Evolutionary conservation across 2,797 vertebrate species (phyloP), one percentile per base, ranked within the genome.

Genomic region (Merluccius polli): DNA sequence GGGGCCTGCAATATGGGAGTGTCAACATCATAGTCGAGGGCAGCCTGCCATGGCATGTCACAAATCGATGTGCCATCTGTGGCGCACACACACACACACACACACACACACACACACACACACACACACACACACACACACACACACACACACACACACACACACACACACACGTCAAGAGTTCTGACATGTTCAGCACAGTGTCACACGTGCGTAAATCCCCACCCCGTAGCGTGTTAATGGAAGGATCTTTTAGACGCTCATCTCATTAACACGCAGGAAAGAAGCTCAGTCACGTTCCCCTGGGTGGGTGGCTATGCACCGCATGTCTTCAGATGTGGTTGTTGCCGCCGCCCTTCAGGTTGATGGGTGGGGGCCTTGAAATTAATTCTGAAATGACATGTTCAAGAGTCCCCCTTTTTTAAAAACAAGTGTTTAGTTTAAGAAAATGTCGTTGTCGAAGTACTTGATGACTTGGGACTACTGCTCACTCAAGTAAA

Each of bases 221-320:
- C 82, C 18, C 71, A 75, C 82, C 59, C 81, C 35, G 68, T 67
- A 18, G 77, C 21, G 82, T 81, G 83, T 79, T 88, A 82, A 86
- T 81, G 80, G 77, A 80, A 73, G 72, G 21, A 74, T 52, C 21
- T 75, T 52, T 77, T 32, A 71, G 77, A 85, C 65, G 72, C 72
- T 41, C 75, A 72, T 74, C 77, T 85, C 83, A 82, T 86, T 76
- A 82, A 70, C 68, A 38, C 41, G 0, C 18, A 18, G 48, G 48
- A 18, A 52, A 15, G 69, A 27, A 27, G 59, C 65, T 29, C 70
- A n/a, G 31, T 71, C 18, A 11, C 29, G 29, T 29, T 70, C 69
- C 48, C 73, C 44, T 2, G 73, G 33, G 77, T 12, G 6, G 7
- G 3, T 10, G 52, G 52, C 52, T 59, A 59, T 21, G 52, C 52